These are phyloP conservation scores for Cynocephalus volans DNA, from an alignment of 2,113 vertebrate species.

Conservation along the genomic window DNA sequence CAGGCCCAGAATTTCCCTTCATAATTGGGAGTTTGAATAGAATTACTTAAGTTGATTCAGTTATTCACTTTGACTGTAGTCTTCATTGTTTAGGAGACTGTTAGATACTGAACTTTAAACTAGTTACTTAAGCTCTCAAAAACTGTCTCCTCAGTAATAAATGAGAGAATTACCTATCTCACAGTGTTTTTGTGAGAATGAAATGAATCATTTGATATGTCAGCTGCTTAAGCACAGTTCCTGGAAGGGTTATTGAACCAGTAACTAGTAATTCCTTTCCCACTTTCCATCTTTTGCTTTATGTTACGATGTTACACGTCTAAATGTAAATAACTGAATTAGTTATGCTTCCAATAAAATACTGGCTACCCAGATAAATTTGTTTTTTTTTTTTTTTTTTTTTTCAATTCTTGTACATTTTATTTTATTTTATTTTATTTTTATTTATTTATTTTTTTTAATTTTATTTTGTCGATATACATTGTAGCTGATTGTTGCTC, in stretches of 20 bases:
- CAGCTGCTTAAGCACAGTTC: not conserved
- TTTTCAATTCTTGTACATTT: too few species aligned
- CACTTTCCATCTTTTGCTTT: not conserved
- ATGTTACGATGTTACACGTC: not conserved
- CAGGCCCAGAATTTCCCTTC: not conserved
- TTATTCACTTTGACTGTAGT: not conserved
- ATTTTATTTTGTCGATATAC: too few species aligned
- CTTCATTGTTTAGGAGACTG: not conserved
- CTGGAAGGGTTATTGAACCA: not conserved
- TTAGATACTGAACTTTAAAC: not conserved
- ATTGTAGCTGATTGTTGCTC: too few species aligned
- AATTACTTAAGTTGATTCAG: not conserved
- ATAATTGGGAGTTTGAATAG: not conserved
- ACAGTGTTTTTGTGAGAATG: not conserved
- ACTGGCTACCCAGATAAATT: not conserved
- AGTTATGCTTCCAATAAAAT: not conserved
- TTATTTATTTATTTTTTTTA: too few species aligned
- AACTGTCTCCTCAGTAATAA: not conserved
- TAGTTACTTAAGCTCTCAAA: not conserved
- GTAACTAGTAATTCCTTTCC: not conserved
- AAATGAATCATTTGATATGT: not conserved
- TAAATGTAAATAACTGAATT: not conserved
- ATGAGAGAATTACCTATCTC: not conserved
- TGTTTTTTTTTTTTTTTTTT: too few species aligned
- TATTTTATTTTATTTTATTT: too few species aligned